A percentile compares a stretch with the other conserved stretches of the same genome.
Evolutionary conservation across 2,797 vertebrate genomes (phyloP).

Genomic region (Melopsittacus undulatus): DNA sequence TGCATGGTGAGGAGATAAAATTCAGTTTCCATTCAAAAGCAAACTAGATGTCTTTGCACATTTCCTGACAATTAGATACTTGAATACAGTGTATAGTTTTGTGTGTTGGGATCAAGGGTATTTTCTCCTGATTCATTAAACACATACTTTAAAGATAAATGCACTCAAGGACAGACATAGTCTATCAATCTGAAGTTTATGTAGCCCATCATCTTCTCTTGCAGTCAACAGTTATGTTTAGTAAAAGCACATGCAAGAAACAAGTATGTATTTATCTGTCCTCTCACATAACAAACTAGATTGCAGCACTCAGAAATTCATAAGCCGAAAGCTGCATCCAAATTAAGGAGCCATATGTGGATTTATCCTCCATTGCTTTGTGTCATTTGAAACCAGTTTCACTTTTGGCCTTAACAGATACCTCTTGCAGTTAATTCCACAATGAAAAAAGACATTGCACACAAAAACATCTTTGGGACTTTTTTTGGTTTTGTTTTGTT

Average conservation of each 20-base stretch:
- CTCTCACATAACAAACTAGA: not conserved
- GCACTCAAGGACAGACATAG: not conserved
- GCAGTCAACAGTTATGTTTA: not conserved
- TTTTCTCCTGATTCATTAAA: not conserved
- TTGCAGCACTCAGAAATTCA: not conserved
- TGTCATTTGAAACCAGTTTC: not conserved
- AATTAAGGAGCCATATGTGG: not conserved
- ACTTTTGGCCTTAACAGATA: not conserved
- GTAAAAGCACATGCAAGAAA: not conserved
- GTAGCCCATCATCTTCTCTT: not conserved
- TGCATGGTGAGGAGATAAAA: not conserved
- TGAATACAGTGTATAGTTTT: not conserved
- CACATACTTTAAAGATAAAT: not conserved
- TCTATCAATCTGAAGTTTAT: rapidly evolving
- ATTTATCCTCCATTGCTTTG: not conserved
- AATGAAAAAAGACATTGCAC: not conserved
- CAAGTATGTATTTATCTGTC: not conserved
- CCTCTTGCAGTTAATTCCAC: not conserved
- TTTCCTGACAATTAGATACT: not conserved
- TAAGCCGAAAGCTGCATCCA: not conserved
- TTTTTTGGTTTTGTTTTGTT: not conserved
- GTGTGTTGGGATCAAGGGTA: not conserved
- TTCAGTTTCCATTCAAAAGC: not conserved
- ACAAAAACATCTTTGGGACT: not conserved
- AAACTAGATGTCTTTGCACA: not conserved